Conservation (phyloP, 2,888 invertebrate genomes). For the Phalera bucephala region DNA sequence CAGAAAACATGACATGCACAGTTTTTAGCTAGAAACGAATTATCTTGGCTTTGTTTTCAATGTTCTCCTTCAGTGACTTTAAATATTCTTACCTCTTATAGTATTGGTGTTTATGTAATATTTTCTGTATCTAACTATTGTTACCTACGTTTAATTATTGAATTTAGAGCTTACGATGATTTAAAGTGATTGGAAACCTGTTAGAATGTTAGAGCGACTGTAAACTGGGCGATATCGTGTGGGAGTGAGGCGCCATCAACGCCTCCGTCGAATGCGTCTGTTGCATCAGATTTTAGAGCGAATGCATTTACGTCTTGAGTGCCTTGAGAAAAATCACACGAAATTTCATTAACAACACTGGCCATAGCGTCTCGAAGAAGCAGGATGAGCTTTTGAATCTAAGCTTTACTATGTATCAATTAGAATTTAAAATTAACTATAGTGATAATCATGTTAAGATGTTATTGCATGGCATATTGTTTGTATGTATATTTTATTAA, state of each 20-base stretch:
- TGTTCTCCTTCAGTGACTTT: too few relatives aligned
- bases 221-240: conserved; percentile 3
- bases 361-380: not conserved
- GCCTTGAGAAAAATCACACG: conserved; percentile 29
- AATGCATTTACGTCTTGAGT: conserved; percentile 3
- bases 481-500: conserved; percentile 12
- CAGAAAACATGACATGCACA: too few relatives aligned
- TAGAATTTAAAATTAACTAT: not conserved
- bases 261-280: conserved; percentile 1
- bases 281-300: conserved; percentile 9
- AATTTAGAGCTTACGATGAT: not conserved
- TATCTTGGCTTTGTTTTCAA: too few relatives aligned
- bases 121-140: too few relatives aligned
- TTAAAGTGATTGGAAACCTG: conserved; percentile 1
- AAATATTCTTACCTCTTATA: too few relatives aligned
- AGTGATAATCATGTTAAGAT: not conserved
- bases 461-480: not conserved
- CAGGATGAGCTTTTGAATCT: not conserved
- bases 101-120: too few relatives aligned
- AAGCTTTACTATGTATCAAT: not conserved
- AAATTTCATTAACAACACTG: not conserved
- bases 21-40: too few relatives aligned
- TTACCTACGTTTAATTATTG: too few relatives aligned
- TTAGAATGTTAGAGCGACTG: conserved; percentile 2
- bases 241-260: conserved; percentile 5